These are phyloP conservation scores for Meriones unguiculatus DNA, from an alignment of 2,113 vertebrate genomes.

Conservation along the genomic window DNA sequence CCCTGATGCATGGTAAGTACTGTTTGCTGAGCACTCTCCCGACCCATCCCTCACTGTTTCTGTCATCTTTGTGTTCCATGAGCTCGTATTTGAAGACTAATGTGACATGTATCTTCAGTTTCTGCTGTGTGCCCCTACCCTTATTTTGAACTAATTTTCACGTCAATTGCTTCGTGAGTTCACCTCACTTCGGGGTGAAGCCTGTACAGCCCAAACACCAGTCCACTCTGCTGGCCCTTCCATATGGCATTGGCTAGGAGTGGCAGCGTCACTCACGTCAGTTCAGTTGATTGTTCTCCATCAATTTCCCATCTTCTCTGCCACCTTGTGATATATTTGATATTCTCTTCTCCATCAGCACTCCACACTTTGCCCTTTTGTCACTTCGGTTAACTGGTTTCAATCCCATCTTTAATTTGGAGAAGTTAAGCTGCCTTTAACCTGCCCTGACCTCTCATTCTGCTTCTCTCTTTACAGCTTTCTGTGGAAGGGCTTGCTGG, in stretches of 20 bases:
- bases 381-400: neutral
- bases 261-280: fast-evolving
- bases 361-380: neutral
- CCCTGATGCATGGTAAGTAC: too few relatives aligned
- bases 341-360: neutral
- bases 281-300: neutral
- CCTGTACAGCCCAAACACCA: neutral
- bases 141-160: neutral
- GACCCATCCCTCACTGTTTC: neutral
- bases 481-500: neutral
- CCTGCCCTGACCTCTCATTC: neutral
- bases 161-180: neutral
- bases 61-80: neutral
- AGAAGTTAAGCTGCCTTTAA: neutral
- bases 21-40: neutral
- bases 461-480: neutral
- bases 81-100: neutral
- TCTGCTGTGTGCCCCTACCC: neutral
- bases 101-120: neutral
- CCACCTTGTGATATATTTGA: neutral
- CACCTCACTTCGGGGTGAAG: neutral
- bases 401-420: neutral
- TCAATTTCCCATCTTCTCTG: neutral
- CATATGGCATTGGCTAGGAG: neutral
- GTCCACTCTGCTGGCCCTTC: neutral